phyloP scores from a whole-genome alignment of 2,797 vertebrate species.

The Sebastes oblongus region DNA sequence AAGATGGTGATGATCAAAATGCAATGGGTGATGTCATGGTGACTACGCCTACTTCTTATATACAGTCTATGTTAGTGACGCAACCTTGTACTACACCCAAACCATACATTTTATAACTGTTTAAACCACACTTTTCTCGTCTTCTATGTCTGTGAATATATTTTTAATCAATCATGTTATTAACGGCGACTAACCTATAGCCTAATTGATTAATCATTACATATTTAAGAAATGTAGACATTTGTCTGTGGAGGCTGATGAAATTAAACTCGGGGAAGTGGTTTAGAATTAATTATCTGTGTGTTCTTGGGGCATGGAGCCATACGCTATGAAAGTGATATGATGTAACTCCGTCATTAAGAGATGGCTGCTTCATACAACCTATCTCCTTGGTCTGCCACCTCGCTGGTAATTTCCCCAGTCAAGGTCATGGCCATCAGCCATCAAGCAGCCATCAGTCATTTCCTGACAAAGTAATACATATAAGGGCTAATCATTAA shows the following conservation, averaged over 20 bases:
- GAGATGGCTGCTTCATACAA: constrained; percentile 53
- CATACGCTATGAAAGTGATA: constrained; percentile 48
- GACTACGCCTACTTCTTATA: too few relatives aligned
- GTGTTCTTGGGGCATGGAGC: constrained; percentile 44
- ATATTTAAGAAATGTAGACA: constrained; percentile 4
- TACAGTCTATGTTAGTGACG: too few relatives aligned
- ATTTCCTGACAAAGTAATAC: constrained; percentile 66
- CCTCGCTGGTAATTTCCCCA: constrained; percentile 45
- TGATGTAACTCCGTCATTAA: constrained; percentile 62
- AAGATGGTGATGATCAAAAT: too few relatives aligned
- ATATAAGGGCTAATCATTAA: constrained; percentile 71
- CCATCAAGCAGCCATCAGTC: constrained; percentile 70
- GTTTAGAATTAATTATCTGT: constrained; percentile 45
- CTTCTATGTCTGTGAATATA: neutral
- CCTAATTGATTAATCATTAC: neutral
- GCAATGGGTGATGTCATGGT: too few relatives aligned
- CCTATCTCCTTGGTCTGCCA: constrained; percentile 60
- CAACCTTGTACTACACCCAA: neutral
- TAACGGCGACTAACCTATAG: neutral
- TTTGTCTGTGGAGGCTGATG: neutral
- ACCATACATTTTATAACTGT: neutral
- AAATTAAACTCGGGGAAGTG: constrained; percentile 28
- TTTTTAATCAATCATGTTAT: neutral
- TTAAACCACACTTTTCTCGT: neutral
- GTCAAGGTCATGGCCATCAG: constrained; percentile 72